Percentiles rank a stretch among this genome's conserved stretches.
Evolutionary conservation across 2,888 invertebrate species (phyloP).

Genomic region (Leptopilina syphax): DNA sequence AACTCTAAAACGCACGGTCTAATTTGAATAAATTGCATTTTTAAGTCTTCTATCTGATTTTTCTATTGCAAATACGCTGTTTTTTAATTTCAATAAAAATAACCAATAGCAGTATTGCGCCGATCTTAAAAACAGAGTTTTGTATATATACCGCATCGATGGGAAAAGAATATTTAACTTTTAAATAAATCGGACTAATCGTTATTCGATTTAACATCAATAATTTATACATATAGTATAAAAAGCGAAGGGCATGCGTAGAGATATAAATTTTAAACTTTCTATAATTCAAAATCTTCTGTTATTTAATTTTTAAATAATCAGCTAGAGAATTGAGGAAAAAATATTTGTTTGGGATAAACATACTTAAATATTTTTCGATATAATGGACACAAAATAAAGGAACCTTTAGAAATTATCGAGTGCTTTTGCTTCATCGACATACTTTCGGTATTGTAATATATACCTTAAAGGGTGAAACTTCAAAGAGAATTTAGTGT

Average conservation of each 20-base stretch:
- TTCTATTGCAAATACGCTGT: background rate
- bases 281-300: too few species aligned
- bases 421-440: conserved; percentile 27
- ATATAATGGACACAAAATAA: background rate
- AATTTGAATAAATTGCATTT: conserved; percentile 47
- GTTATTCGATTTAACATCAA: conserved; percentile 15
- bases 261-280: too few species aligned
- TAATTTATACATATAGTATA: background rate
- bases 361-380: background rate
- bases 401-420: conserved; percentile 21
- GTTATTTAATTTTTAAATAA: background rate
- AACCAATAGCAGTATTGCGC: conserved; percentile 36
- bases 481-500: conserved; percentile 32
- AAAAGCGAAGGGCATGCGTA: conserved; percentile 29
- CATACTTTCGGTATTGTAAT: background rate
- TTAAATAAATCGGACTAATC: conserved; percentile 33
- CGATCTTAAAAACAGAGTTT: conserved; percentile 8
- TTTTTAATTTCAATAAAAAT: conserved; percentile 7
- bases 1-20: conserved; percentile 16
- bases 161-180: conserved; percentile 3
- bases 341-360: too few species aligned
- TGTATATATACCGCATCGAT: conserved; percentile 16
- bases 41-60: conserved; percentile 29
- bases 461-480: conserved; percentile 9
- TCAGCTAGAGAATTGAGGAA: too few species aligned